Percentiles rank a stretch among this genome's conserved stretches.
phyloP scores from a whole-genome alignment of 2,113 vertebrate genomes.

The Colistium nudipinnis region DNA sequence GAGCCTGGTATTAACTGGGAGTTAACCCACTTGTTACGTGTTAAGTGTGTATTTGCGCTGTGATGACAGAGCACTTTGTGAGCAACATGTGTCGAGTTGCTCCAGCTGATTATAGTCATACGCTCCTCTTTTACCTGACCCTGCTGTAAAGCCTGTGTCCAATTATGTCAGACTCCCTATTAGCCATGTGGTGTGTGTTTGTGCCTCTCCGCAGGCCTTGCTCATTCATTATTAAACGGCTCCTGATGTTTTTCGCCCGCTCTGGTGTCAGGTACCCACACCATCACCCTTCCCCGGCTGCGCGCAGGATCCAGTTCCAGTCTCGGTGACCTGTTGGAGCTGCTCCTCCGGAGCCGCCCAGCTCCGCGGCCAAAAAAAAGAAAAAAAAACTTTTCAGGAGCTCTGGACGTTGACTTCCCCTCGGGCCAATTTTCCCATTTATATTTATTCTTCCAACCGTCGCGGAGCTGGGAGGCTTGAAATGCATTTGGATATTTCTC shows the following conservation, averaged over 20 bases:
- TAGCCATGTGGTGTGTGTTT: slow-evolving; percentile 52
- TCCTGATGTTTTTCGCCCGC: slow-evolving; percentile 58
- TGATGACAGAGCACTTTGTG: slow-evolving; percentile 51
- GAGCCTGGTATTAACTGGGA: neutral
- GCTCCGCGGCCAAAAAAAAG: slow-evolving; percentile 6
- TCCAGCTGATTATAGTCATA: slow-evolving; percentile 60
- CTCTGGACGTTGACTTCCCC: slow-evolving; percentile 27
- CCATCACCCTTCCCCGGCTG: slow-evolving; percentile 42
- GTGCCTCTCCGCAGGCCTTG: slow-evolving; percentile 26
- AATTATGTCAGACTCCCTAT: slow-evolving; percentile 61
- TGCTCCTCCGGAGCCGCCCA: slow-evolving; percentile 6
- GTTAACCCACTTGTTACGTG: slow-evolving; percentile 21
- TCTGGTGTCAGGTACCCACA: slow-evolving; percentile 67
- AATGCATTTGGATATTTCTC: slow-evolving; percentile 71
- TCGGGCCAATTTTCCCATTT: neutral
- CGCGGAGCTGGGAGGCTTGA: slow-evolving; percentile 37
- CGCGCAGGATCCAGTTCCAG: slow-evolving; percentile 57
- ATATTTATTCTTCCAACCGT: slow-evolving; percentile 35
- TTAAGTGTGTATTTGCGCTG: slow-evolving; percentile 4
- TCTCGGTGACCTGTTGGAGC: slow-evolving; percentile 24
- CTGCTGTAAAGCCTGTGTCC: slow-evolving; percentile 50
- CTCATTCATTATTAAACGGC: slow-evolving; percentile 76
- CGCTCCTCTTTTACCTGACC: slow-evolving; percentile 61
- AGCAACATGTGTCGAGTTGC: slow-evolving; percentile 56
- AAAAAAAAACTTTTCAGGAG: slow-evolving; percentile 21